Base-by-base conservation (phyloP, 1,140 invertebrate species). In the Cryptotermes secundus region DNA sequence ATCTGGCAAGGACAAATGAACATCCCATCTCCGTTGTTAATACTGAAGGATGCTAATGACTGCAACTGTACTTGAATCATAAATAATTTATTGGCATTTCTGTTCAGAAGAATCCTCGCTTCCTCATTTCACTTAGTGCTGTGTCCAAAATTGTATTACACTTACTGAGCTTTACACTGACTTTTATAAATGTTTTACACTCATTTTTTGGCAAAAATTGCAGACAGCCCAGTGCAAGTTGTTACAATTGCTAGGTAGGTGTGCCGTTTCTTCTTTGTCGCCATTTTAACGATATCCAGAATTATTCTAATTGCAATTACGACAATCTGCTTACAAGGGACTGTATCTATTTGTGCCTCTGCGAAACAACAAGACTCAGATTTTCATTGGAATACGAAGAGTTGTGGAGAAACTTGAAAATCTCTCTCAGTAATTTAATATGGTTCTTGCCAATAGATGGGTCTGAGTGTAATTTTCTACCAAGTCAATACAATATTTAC, bases 121-220 rank as follows among this genome's bases (percentile, higher is more conserved):
- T 72, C 26, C 31, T n/a, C 7, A 72, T 72, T 59, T 31, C n/a
- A 38, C 38, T 12, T 12, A 6, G 38, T 38, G 12, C 12, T 38
- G 38, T 72, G 59, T 72, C 59, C n/a, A 72, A 72, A 72, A 72
- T 9, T 72, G 9, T n/a, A 31, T 14, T 72, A 72, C n/a, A 72
- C 6, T n/a, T 14, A 72, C 19, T 59, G 16, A n/a, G n/a, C 14
- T 31, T 31, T 72, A 0, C 59, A 0, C 31, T 4, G 10, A 72
- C 14, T 72, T 72, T 72, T 72, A 72, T 72, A 72, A 72, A 72
- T 72, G 16, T 72, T 72, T 26, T 72, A 72, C 59, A 72, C 59
- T 72, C n/a, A 22, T 24, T 1, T n/a, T 72, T 72, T n/a, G 59
- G 59, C 1, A n/a, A n/a, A 2, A 72, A 31, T 72, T 72, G 31